Conservation (phyloP, 1,140 invertebrate species). For the Schlechtendalia chinensis region DNA sequence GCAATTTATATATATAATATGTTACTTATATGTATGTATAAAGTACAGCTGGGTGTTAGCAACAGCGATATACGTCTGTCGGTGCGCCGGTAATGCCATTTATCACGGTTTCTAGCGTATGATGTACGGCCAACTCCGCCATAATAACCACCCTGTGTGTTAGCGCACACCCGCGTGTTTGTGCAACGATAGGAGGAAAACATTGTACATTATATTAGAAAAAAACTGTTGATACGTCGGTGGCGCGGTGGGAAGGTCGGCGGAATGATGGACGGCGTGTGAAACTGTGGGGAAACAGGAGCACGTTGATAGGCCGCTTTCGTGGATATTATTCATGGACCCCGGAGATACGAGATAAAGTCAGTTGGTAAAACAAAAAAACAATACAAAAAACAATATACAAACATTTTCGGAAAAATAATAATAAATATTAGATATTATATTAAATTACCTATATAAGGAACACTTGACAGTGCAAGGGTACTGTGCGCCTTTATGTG, state of each 20-base stretch:
- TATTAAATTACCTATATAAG: background rate
- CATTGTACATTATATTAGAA: background rate
- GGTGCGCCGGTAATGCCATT: constrained; percentile 8
- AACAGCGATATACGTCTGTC: constrained; percentile 14
- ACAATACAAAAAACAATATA: background rate
- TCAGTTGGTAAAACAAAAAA: background rate
- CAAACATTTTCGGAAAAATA: background rate
- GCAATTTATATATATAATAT: constrained; percentile 5
- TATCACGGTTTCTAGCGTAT: constrained; percentile 8
- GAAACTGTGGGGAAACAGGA: too few species aligned
- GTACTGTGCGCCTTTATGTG: background rate
- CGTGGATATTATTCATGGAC: background rate
- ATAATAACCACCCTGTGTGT: background rate
- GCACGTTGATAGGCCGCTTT: background rate
- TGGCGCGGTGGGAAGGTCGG: background rate
- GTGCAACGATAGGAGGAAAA: background rate
- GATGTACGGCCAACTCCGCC: background rate
- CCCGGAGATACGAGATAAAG: background rate
- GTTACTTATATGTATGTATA: background rate
- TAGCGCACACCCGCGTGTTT: too few species aligned
- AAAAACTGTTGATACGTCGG: background rate
- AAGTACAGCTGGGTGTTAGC: background rate
- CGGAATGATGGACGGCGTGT: background rate
- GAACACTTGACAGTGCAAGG: background rate
- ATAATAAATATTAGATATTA: background rate